Evolutionary conservation across 2,888 invertebrate species (phyloP).

Genomic region (Brachypalpus laphriformis): DNA sequence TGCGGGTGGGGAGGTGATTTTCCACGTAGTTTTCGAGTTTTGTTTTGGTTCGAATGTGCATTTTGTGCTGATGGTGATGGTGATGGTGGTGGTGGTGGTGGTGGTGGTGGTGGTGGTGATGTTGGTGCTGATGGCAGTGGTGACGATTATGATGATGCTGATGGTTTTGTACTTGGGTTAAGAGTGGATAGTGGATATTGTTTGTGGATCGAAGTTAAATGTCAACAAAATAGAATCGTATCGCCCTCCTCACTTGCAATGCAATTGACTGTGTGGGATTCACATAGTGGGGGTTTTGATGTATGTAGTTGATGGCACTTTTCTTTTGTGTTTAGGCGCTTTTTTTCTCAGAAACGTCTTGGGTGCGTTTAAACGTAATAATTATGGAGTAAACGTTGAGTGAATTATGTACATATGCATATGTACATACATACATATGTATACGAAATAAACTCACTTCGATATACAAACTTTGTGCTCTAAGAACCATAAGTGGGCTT

Average conservation of each 20-base stretch:
- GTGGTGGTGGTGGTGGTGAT: constrained; percentile 25
- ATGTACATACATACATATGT: no score
- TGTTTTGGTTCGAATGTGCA: constrained; percentile 70
- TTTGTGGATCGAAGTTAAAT: constrained; percentile 54
- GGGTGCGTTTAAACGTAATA: neutral
- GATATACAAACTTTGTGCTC: no score
- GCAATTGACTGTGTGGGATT: neutral
- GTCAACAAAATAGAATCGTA: constrained; percentile 7
- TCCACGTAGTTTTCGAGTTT: constrained; percentile 60
- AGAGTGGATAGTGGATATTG: constrained; percentile 61
- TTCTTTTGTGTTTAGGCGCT: neutral
- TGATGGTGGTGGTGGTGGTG: no score
- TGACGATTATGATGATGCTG: constrained; percentile 37
- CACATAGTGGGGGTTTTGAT: constrained; percentile 16
- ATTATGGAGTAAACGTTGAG: neutral
- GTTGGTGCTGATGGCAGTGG: constrained; percentile 25
- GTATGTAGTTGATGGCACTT: neutral
- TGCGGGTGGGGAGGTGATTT: neutral
- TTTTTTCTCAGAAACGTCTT: neutral
- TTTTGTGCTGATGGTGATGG: constrained; percentile 25
- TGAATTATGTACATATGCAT: no score
- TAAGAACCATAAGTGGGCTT: no score
- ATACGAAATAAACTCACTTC: no score
- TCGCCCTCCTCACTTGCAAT: neutral
- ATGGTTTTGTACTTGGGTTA: constrained; percentile 46